These are phyloP conservation scores for Dromaius novaehollandiae DNA, from an alignment of 2,113 vertebrate genomes.

Conservation along the genomic window DNA sequence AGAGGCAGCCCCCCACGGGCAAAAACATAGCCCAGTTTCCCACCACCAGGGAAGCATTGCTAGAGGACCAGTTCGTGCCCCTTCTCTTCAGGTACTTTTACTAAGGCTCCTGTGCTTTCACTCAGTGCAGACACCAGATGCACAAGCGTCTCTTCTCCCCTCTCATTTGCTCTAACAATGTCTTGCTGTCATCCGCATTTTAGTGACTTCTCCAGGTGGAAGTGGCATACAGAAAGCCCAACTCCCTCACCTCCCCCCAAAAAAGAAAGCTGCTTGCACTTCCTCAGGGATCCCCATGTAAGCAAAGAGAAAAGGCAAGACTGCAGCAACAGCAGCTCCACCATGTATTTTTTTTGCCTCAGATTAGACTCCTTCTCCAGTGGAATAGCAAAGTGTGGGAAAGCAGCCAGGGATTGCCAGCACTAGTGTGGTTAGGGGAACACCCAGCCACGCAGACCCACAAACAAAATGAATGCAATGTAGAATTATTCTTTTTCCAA, in stretches of 20 bases:
- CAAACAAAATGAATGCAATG: not conserved
- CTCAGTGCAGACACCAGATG: not conserved
- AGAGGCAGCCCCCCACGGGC: not conserved
- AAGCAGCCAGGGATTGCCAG: not conserved
- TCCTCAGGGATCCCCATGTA: not conserved
- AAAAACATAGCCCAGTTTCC: not conserved
- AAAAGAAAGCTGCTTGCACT: not conserved
- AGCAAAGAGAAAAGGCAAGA: not conserved
- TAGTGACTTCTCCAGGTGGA: not conserved
- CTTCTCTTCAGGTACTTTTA: not conserved
- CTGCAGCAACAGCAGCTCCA: not conserved
- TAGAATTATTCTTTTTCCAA: not conserved
- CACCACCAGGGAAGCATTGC: not conserved
- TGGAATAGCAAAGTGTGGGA: not conserved
- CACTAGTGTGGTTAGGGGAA: fast-evolving
- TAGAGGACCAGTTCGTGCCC: not conserved
- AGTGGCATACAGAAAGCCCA: not conserved
- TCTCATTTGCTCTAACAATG: not conserved
- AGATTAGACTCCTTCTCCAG: not conserved
- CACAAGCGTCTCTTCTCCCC: not conserved
- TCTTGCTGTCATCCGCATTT: not conserved
- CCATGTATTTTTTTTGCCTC: not conserved
- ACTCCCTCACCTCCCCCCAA: not conserved
- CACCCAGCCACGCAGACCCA: not conserved
- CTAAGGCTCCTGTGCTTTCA: too few relatives aligned